These are phyloP conservation scores for Drosophila pegasa DNA, from an alignment of 2,888 invertebrate genomes.

Conservation along the genomic window DNA sequence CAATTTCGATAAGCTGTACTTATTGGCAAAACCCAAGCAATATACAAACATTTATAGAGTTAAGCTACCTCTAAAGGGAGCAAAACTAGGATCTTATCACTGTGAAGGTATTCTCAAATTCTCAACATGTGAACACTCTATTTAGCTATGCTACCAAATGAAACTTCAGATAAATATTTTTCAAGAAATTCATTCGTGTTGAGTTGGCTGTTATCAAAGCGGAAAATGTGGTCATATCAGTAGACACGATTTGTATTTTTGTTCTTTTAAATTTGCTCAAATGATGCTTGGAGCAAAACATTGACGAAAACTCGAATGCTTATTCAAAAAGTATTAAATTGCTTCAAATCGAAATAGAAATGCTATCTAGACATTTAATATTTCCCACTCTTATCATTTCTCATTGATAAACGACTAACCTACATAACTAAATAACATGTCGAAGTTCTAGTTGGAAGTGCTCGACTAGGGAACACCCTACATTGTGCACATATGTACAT, in stretches of 20 bases:
- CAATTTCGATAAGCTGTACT: neutral
- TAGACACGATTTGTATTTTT: neutral
- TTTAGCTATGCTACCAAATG: no score
- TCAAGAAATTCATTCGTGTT: neutral
- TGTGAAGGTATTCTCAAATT: neutral
- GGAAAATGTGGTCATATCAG: neutral
- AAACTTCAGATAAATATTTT: neutral
- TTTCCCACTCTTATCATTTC: neutral
- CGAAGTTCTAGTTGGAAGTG: neutral
- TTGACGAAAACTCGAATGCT: neutral
- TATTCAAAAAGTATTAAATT: neutral
- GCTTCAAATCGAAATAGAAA: neutral
- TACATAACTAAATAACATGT: neutral
- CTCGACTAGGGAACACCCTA: neutral
- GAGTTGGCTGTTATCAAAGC: neutral
- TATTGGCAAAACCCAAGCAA: no score
- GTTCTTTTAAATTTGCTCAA: neutral
- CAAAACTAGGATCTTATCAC: neutral
- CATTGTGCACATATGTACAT: neutral
- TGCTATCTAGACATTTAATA: neutral
- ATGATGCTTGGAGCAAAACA: neutral
- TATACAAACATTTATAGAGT: no score
- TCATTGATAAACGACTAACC: neutral
- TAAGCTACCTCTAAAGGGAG: neutral
- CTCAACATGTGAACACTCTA: no score